These are phyloP conservation scores for Hirtodrosophila histrioides DNA, from an alignment of 2,888 invertebrate genomes.

Conservation along the genomic window DNA sequence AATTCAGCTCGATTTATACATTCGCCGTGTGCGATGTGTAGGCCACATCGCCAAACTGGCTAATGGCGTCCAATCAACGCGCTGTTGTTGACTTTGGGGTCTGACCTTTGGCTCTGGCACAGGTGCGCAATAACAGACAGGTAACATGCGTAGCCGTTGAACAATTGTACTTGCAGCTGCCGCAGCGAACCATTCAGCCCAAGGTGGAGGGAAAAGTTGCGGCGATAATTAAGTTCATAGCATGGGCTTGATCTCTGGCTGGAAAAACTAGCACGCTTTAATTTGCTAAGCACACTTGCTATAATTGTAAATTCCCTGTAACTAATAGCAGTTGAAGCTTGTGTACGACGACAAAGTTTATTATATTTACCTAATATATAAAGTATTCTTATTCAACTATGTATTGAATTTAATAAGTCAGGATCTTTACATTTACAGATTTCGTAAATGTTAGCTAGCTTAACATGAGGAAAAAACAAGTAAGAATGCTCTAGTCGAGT, in stretches of 20 bases:
- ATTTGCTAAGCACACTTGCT: too few species aligned
- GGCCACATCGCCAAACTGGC: conserved; percentile 7
- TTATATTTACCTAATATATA: too few species aligned
- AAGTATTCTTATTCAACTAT: too few species aligned
- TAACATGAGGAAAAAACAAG: too few species aligned
- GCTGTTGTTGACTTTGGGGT: conserved; percentile 39
- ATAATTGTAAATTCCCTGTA: too few species aligned
- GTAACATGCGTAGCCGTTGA: conserved; percentile 32
- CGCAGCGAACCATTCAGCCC: conserved; percentile 32
- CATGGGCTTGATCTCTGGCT: conserved; percentile 1
- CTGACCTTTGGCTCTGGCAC: conserved; percentile 46
- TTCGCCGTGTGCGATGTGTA: conserved; percentile 10
- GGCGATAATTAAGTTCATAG: conserved; percentile 14
- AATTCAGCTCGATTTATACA: conserved; percentile 45
- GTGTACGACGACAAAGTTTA: too few species aligned
- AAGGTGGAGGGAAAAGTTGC: neutral
- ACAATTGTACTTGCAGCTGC: conserved; percentile 25
- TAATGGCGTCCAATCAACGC: conserved; percentile 68
- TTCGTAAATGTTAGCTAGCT: too few species aligned
- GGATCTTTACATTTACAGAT: too few species aligned
- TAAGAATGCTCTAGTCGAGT: too few species aligned
- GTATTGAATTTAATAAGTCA: too few species aligned
- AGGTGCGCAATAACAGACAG: conserved; percentile 50
- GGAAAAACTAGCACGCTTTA: too few species aligned
- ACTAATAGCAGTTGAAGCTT: too few species aligned